Evolutionary conservation across 2,797 vertebrate genomes (phyloP).

Genomic region (Notamacropus eugenii): DNA sequence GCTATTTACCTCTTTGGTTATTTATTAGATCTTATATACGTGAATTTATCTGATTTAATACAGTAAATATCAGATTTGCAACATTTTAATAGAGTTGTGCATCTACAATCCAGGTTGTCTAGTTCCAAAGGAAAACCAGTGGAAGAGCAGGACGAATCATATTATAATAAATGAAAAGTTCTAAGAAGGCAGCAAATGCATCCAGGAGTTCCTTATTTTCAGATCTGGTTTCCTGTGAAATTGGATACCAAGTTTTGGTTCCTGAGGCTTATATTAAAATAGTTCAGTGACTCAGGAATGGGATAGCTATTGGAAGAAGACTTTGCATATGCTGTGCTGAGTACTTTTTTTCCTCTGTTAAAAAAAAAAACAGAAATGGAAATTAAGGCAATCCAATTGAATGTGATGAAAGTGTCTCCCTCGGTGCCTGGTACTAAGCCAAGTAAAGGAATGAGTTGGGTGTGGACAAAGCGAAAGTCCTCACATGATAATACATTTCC

Average conservation of each 20-base stretch:
- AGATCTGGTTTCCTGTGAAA: constrained; percentile 43
- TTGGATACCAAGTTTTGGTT: constrained; percentile 53
- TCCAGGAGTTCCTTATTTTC: constrained; percentile 49
- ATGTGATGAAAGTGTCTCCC: constrained; percentile 56
- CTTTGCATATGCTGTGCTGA: constrained; percentile 54
- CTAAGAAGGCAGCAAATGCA: constrained; percentile 43
- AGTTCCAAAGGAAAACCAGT: constrained; percentile 64
- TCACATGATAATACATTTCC: constrained; percentile 47
- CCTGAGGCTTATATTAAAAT: constrained; percentile 51
- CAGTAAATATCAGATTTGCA: constrained; percentile 50
- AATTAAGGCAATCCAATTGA: constrained; percentile 66
- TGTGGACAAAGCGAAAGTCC: constrained; percentile 47
- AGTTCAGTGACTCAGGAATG: neutral
- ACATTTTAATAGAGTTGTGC: constrained; percentile 42
- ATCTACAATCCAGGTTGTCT: constrained; percentile 69
- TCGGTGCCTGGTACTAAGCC: constrained; percentile 54
- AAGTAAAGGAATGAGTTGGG: constrained; percentile 52
- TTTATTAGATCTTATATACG: constrained; percentile 76
- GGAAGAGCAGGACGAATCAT: constrained; percentile 37
- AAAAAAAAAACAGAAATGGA: constrained; percentile 59
- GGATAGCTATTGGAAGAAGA: constrained; percentile 32
- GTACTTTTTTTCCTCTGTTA: neutral
- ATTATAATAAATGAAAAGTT: constrained; percentile 59
- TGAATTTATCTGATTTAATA: constrained; percentile 73
- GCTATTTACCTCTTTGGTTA: constrained; percentile 69